Evolutionary conservation across 2,888 invertebrate genomes (phyloP).

Genomic region (Melieria crassipennis): DNA sequence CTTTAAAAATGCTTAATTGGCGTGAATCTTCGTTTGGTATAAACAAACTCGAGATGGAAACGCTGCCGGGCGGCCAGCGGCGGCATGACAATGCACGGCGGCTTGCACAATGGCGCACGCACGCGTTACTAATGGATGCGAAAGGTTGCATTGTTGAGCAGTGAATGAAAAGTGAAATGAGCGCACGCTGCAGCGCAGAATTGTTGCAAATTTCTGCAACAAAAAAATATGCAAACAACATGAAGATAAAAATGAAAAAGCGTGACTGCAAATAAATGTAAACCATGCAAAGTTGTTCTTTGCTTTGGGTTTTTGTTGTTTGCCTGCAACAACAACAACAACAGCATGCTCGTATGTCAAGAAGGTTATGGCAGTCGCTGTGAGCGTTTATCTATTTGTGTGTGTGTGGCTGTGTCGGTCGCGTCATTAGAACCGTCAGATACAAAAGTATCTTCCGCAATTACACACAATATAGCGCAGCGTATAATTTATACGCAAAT

Average conservation of each 20-base stretch:
- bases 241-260: background rate
- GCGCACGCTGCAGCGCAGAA: background rate
- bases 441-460: conserved; percentile 10
- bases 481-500: background rate
- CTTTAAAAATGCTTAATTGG: conserved; percentile 62
- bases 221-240: conserved; percentile 3
- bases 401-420: background rate
- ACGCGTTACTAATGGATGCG: conserved; percentile 34
- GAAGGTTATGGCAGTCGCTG: background rate
- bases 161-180: background rate
- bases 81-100: background rate
- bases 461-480: background rate
- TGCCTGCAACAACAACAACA: too few species aligned
- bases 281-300: too few species aligned
- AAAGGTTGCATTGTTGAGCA: background rate
- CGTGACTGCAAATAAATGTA: too few species aligned
- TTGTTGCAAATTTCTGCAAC: background rate
- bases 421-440: conserved; percentile 9
- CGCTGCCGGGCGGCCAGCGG: conserved; percentile 23
- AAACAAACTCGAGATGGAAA: conserved; percentile 53
- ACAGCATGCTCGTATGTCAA: background rate
- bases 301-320: too few species aligned
- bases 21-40: conserved; percentile 65
- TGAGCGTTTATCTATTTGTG: too few species aligned
- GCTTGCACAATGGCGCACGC: conserved; percentile 3